Base-by-base conservation (phyloP, 2,888 invertebrate species). In the Scaptomyza caliginosa region DNA sequence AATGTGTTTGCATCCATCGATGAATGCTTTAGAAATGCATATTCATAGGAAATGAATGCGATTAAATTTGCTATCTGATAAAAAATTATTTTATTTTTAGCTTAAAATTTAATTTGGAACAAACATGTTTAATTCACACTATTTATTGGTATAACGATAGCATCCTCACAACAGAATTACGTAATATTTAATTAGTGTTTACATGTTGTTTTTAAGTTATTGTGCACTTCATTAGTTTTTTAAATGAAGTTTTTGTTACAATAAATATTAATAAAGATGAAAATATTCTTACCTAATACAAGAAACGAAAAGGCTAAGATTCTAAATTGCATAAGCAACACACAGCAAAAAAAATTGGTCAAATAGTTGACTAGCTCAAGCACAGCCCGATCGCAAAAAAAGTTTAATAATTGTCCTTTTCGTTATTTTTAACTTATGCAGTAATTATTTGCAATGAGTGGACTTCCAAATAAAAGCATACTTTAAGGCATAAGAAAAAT, bases 1-100 rank as follows among this genome's bases (percentile, higher is more conserved):
- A 42, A 54, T 57, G 19, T 38, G n/a, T 32, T 30, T 32, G 43
- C 26, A 66, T 43, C 38, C 28, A 66, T 58, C 52, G 42, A 51
- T 57, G 26, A 57, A 48, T 48, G 16, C 8, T 34, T 16, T 28
- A 30, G 8, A 13, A 4, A 17, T 4, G 3, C 8, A 17, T 10
- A 16, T 17, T 36, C 17, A 36, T 10, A 4, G 16, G 1, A 34
- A 6, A n/a, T 6, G n/a, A n/a, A n/a, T n/a, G n/a, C n/a, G n/a
- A n/a, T n/a, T n/a, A n/a, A n/a, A n/a, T n/a, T n/a, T n/a, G n/a
- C n/a, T n/a, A n/a, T n/a, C n/a, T n/a, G n/a, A n/a, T n/a, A n/a
- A n/a, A n/a, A n/a, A n/a, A n/a, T n/a, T n/a, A n/a, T n/a, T n/a
- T n/a, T n/a, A n/a, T n/a, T n/a, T n/a, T n/a, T n/a, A n/a, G n/a